These are phyloP conservation scores for Actenoides hombroni DNA, from an alignment of 2,113 vertebrate genomes.

Conservation along the genomic window DNA sequence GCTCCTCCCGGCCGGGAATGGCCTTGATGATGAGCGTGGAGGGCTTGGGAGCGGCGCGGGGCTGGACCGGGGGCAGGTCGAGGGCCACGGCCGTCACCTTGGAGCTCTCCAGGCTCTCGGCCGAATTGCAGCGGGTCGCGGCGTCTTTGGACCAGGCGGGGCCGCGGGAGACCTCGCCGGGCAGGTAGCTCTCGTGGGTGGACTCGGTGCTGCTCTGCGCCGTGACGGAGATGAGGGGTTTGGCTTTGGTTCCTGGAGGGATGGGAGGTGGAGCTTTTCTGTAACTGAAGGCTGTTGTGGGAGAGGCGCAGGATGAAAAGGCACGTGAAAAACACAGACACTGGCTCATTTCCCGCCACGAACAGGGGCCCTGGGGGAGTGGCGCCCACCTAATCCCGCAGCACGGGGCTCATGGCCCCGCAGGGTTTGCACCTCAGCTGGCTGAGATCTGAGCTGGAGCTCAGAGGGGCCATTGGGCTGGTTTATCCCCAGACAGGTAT, in stretches of 20 bases:
- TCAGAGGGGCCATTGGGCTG: neutral
- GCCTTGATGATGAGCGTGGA: conserved; percentile 87
- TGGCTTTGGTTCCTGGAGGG: conserved; percentile 93
- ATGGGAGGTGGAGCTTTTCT: conserved; percentile 95
- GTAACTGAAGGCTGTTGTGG: conserved; percentile 90
- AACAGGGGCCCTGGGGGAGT: neutral
- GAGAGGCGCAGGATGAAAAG: conserved; percentile 32
- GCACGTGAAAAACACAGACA: conserved; percentile 49
- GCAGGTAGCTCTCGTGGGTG: conserved; percentile 90
- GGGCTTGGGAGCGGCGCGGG: conserved; percentile 76
- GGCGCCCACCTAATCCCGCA: neutral
- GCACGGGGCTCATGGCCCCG: fast-evolving
- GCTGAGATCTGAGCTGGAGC: neutral
- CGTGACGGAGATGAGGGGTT: conserved; percentile 93
- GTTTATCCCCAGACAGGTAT: neutral
- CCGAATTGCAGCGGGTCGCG: conserved; percentile 88
- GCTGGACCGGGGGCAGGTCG: conserved; percentile 76
- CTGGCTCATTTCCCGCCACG: neutral
- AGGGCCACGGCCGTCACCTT: conserved; percentile 77
- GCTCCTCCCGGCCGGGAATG: conserved; percentile 79
- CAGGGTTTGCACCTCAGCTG: neutral
- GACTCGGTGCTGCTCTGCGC: conserved; percentile 98
- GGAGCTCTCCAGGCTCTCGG: conserved; percentile 85
- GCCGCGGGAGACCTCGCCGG: conserved; percentile 75
- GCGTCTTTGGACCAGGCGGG: conserved; percentile 76